phyloP scores from a whole-genome alignment of 1,140 invertebrate species.

The Pseudomyrmex gracilis region DNA sequence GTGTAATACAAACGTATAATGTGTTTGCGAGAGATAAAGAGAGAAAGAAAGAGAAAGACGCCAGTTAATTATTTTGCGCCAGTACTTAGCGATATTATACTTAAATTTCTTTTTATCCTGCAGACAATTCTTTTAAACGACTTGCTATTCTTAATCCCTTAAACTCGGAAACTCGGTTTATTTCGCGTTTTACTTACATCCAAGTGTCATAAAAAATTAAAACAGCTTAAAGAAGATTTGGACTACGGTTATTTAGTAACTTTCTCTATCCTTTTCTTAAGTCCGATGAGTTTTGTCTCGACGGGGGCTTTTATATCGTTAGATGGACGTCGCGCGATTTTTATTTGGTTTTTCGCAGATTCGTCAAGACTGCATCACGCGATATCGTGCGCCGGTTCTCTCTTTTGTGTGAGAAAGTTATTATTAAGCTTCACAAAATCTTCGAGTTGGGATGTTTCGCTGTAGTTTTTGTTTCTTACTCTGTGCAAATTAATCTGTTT shows the following conservation, averaged over 20 bases:
- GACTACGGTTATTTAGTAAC: conserved; percentile 10
- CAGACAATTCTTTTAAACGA: no score
- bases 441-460: background rate
- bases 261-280: conserved; percentile 41
- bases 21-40: conserved; percentile 11
- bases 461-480: conserved; percentile 1
- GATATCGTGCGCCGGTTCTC: conserved; percentile 39
- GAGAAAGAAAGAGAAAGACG: no score
- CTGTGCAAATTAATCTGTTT: conserved; percentile 28
- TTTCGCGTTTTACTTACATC: background rate
- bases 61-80: conserved; percentile 29
- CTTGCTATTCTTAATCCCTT: conserved; percentile 2
- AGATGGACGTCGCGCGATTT: conserved; percentile 43
- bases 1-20: background rate
- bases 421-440: conserved; percentile 54
- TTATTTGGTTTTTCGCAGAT: conserved; percentile 62
- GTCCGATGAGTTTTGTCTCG: conserved; percentile 64
- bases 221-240: conserved; percentile 2
- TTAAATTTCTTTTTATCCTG: conserved; percentile 9
- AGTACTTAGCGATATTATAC: conserved; percentile 16
- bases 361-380: conserved; percentile 44
- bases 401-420: conserved; percentile 20
- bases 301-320: conserved; percentile 78
- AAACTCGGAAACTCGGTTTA: conserved; percentile 11
- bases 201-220: background rate